Conservation (phyloP, 2,888 invertebrate species). For the Coenonympha arcania region DNA sequence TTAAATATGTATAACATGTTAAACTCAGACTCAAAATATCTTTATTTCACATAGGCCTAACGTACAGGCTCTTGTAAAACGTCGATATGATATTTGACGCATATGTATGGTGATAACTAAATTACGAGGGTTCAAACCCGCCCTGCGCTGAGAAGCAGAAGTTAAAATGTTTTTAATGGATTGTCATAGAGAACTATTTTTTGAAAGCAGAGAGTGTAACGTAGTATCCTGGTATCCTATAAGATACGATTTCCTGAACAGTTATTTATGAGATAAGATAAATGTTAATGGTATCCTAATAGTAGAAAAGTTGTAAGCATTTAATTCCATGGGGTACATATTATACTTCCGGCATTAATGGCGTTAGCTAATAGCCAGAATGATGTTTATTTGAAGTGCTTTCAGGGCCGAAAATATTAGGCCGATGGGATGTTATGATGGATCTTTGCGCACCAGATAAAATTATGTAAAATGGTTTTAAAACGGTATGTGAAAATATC, state of each 20-base stretch:
- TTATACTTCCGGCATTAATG: slow-evolving; percentile 34
- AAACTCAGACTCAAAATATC: too few species aligned
- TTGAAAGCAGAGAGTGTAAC: too few species aligned
- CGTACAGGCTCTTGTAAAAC: too few species aligned
- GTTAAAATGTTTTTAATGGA: too few species aligned
- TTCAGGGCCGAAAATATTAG: slow-evolving; percentile 33
- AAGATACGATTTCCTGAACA: neutral
- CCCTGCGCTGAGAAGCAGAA: too few species aligned
- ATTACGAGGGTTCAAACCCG: too few species aligned
- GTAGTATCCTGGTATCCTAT: neutral
- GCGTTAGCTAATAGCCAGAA: slow-evolving; percentile 30
- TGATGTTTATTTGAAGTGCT: slow-evolving; percentile 49
- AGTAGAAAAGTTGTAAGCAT: slow-evolving; percentile 6
- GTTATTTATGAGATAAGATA: neutral
- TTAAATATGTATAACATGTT: too few species aligned
- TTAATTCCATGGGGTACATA: slow-evolving; percentile 28
- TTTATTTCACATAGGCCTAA: too few species aligned
- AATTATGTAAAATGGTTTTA: slow-evolving; percentile 9
- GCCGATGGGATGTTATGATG: slow-evolving; percentile 49
- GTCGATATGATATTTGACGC: too few species aligned
- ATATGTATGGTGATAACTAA: too few species aligned
- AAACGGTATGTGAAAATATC: neutral
- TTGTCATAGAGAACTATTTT: too few species aligned
- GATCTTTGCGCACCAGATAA: slow-evolving; percentile 18
- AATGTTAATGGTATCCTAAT: slow-evolving; percentile 5